phyloP scores from a whole-genome alignment of 1,140 invertebrate genomes.

The Meloidogyne chitwoodi region DNA sequence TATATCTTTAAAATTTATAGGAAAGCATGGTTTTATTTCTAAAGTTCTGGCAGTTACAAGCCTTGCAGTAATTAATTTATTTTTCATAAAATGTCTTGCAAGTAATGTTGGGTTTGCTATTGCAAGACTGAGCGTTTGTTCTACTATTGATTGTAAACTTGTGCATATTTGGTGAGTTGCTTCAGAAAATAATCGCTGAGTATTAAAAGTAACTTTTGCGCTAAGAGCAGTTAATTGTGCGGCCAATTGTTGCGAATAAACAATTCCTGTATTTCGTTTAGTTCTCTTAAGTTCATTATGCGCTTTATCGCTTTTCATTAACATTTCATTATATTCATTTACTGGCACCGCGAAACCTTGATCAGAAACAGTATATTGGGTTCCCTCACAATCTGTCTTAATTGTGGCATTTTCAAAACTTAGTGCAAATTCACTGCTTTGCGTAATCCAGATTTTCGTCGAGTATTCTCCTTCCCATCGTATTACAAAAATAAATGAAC shows the following conservation, averaged over 20 bases:
- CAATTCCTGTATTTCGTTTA: no score
- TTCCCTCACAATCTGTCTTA: background rate
- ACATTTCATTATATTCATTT: background rate
- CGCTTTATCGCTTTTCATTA: background rate
- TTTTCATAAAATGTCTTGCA: constrained; percentile 1
- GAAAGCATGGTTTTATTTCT: background rate
- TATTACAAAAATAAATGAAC: background rate
- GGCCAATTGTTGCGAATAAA: no score
- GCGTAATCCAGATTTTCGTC: background rate
- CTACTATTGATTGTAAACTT: no score
- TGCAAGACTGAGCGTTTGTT: background rate
- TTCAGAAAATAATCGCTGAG: no score
- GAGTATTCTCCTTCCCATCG: background rate
- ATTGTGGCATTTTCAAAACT: constrained; percentile 6
- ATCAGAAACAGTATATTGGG: background rate
- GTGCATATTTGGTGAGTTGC: no score
- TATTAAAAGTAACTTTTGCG: no score
- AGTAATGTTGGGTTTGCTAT: constrained; percentile 5
- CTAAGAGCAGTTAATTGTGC: no score
- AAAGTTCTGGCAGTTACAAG: background rate
- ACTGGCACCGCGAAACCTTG: background rate
- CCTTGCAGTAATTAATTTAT: background rate
- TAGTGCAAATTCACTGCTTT: background rate
- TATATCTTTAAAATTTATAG: background rate
- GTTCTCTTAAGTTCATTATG: background rate